Evolutionary conservation across 2,113 vertebrate species (phyloP).

Genomic region (Rafetus swinhoei): DNA sequence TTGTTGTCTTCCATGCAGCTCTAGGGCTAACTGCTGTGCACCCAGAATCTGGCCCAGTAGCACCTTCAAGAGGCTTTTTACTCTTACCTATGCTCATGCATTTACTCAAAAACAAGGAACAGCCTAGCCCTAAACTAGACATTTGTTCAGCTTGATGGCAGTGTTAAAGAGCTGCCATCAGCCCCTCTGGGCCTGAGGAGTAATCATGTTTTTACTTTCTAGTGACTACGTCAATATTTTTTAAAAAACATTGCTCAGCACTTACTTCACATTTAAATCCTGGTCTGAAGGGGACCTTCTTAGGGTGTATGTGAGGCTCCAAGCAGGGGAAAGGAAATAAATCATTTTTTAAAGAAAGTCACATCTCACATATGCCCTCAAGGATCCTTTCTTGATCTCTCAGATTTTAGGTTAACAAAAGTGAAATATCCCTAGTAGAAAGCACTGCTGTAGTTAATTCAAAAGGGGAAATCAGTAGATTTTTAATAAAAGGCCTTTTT

Average conservation of each 20-base stretch:
- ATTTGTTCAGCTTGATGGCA: not conserved
- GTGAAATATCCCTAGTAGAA: too few relatives aligned
- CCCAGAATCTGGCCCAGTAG: not conserved
- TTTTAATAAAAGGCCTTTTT: not conserved
- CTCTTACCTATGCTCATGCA: not conserved
- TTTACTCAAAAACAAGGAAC: accelerated
- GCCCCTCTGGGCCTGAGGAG: not conserved
- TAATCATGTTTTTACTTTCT: not conserved
- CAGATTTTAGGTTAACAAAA: not conserved
- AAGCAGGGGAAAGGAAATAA: not conserved
- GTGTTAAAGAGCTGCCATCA: not conserved
- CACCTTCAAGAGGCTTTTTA: not conserved
- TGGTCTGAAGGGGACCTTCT: not conserved
- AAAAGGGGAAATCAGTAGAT: not conserved
- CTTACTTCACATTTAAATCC: not conserved
- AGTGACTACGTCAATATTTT: not conserved
- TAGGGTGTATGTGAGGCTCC: not conserved
- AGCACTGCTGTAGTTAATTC: too few relatives aligned
- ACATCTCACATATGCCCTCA: not conserved
- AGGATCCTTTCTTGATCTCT: not conserved
- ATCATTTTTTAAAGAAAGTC: not conserved
- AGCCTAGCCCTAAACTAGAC: not conserved
- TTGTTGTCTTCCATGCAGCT: not conserved
- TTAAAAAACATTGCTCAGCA: not conserved
- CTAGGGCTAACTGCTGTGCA: not conserved